Evolutionary conservation across 2,797 vertebrate genomes (phyloP), one percentile per base, ranked within the genome.

Genomic region (Paguma larvata): DNA sequence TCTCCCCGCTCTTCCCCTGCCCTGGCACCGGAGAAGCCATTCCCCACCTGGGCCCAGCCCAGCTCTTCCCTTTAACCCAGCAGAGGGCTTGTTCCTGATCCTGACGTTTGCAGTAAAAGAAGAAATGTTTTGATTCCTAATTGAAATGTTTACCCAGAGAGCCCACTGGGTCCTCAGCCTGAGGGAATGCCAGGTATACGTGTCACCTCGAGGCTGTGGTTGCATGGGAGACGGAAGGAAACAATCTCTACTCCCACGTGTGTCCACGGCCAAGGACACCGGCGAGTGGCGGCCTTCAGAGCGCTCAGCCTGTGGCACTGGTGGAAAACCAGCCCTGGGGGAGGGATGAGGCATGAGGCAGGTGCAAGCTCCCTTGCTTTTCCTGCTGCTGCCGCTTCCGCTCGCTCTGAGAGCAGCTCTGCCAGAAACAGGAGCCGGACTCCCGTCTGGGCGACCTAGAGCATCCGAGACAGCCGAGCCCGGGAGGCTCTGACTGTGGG

Each of bases 51-150:
- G 46, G 13, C 44, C 62, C 10, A 19, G 85, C 72, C 44, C 15
- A 27, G 13, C 44, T 72, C 59, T 68, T 94, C 18, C 41, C n/a
- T 65, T 23, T 46, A 34, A 41, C 48, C 14, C 14, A 51, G 51
- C 85, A 94, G 56, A 68, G n/a, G 79, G 32, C 86, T 96, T 65
- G 46, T 63, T 91, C 96, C 75, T 92, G 89, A 95, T 83, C 62
- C 53, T 51, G 77, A 56, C 2, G 25, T 86, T 65, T 89, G 53
- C 16, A 80, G 82, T 14, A 78, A 94, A 96, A 89, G 62, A 86
- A 92, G 51, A 95, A 96, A 82, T 97, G 78, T 95, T 96, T 97
- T 96, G 86, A 89, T 96, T 97, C 25, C 79, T 89, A 89, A 97
- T 72, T 84, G 89, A 97, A 77, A 68, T 95, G 92, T 97, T 98